Evolutionary conservation across 2,797 vertebrate species (phyloP).

Genomic region (Hippoglossus hippoglossus): DNA sequence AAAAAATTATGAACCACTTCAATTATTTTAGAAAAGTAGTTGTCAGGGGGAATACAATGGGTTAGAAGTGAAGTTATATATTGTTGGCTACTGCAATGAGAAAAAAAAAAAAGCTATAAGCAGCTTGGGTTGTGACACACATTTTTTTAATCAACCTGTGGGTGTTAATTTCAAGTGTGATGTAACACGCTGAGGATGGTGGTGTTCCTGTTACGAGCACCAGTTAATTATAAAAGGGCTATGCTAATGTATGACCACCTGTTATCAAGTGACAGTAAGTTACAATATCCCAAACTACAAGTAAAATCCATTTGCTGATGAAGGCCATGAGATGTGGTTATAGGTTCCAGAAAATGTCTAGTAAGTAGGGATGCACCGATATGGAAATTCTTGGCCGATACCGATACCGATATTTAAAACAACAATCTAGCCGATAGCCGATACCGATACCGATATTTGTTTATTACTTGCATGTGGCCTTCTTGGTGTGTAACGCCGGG

Average conservation of each 20-base stretch:
- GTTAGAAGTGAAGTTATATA: not conserved
- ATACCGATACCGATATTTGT: too few species aligned
- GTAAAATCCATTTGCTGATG: too few species aligned
- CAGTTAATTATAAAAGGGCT: not conserved
- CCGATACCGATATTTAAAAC: too few species aligned
- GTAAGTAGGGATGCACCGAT: too few species aligned
- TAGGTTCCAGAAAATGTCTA: too few species aligned
- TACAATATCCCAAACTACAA: too few species aligned
- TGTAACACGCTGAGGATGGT: constrained; percentile 16
- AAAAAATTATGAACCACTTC: not conserved
- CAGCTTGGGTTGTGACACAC: constrained; percentile 15
- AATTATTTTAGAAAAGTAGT: not conserved
- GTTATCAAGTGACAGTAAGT: too few species aligned
- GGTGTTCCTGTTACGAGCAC: constrained; percentile 32
- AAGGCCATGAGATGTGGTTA: too few species aligned
- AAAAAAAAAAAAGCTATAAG: not conserved
- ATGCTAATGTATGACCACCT: not conserved
- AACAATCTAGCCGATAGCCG: too few species aligned
- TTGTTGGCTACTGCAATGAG: not conserved
- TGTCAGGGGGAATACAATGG: not conserved
- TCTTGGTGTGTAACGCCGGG: too few species aligned
- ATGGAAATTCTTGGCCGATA: too few species aligned
- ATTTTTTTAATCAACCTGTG: constrained; percentile 23
- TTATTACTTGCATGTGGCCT: too few species aligned
- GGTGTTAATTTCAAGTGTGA: constrained; percentile 34